Base-by-base conservation (phyloP, 2,888 invertebrate species). In the Ectropis crepuscularia region DNA sequence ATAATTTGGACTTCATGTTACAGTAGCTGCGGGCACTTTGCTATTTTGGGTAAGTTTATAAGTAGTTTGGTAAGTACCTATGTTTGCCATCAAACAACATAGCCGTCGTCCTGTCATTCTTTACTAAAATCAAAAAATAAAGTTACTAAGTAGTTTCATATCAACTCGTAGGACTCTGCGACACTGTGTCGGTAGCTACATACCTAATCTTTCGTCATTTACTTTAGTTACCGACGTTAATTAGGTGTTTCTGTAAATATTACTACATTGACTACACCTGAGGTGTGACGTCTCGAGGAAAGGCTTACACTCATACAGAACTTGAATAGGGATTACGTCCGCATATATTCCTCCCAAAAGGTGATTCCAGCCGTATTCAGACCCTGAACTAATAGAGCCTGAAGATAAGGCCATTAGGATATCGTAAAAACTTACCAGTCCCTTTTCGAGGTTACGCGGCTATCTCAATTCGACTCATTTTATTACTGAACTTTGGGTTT, bases 371-470 rank as follows among this genome's bases (percentile, higher is more conserved):
- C 66, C 64, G 66, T 70, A 65, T 68, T 74, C 70, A 71, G 71
- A 62, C 57, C 67, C 73, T 74, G 70, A 72, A 70, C 71, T 75
- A 80, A 80, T 78, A 77, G 74, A 71, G 68, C 59, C 69, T 72
- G 65, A 70, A 75, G 78, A 81, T 77, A 75, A 75, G 69, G 58
- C 57, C 54, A 63, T 68, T 69, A 61, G 57, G 46, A 57, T 53
- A 54, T 66, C 65, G 57, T 72, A 67, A 70, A 71, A 67, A 70
- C 65, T 64, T 74, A 69, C 49, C 55, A 67, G 66, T 67, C 67
- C 65, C 58, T 6, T 72, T 62, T 65, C 57, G 68, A 59, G 51
- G 60, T 61, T 58, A 28, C 38, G 10, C 54, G 55, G 43, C 43
- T 16, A 7, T 41, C 46, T 11, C 6, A 28, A 47, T 45, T 39